Evolutionary conservation across 2,888 invertebrate species (phyloP).

Genomic region (Aleiodes alternator): DNA sequence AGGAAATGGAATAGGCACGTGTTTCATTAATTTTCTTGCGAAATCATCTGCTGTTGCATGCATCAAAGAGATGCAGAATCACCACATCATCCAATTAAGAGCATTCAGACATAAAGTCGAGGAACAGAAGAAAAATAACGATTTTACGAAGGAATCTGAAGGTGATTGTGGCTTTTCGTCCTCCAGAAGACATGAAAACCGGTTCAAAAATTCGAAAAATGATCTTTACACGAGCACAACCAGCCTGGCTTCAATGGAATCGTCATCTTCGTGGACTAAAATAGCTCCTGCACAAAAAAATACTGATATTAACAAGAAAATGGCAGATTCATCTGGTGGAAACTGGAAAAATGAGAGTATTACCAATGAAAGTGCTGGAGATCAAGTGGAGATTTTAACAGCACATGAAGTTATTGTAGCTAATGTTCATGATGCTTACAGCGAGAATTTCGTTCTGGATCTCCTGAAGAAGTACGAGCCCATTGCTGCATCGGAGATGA

Average conservation of each 20-base stretch:
- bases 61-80: conserved; percentile 42
- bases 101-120: conserved; percentile 42
- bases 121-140: not conserved
- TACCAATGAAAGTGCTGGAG: conserved; percentile 30
- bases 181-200: not conserved
- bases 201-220: too few relatives aligned
- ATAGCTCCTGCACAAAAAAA: too few relatives aligned
- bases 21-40: conserved; percentile 59
- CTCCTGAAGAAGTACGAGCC: conserved; percentile 64
- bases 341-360: not conserved
- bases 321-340: not conserved
- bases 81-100: not conserved
- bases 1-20: conserved; percentile 57
- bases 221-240: too few relatives aligned
- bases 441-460: conserved; percentile 63
- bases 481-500: conserved; percentile 60
- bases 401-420: conserved; percentile 66
- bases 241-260: not conserved
- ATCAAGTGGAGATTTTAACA: too few relatives aligned
- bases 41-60: conserved; percentile 50
- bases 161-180: not conserved
- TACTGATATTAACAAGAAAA: not conserved
- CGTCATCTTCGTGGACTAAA: not conserved
- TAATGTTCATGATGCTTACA: conserved; percentile 61
- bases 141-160: too few relatives aligned